phyloP scores from a whole-genome alignment of 2,797 vertebrate species.

The Danio albolineatus region DNA sequence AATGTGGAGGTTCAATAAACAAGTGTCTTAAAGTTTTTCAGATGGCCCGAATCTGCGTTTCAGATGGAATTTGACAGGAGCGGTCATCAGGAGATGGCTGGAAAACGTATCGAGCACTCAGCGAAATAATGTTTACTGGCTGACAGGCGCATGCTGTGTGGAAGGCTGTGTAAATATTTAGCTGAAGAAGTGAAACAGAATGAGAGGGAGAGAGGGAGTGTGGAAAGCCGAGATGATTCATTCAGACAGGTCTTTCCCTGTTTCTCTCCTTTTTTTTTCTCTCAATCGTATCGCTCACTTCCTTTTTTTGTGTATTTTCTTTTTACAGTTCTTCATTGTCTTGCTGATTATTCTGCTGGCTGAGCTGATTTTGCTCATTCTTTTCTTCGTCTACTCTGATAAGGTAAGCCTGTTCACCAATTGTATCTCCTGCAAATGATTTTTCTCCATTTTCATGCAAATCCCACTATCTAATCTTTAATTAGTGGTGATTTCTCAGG shows the following conservation, averaged over 20 bases:
- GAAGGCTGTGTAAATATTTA: conserved; percentile 70
- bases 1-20: conserved; percentile 59
- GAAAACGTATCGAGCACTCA: conserved; percentile 65
- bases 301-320: conserved; percentile 32
- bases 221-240: conserved; percentile 50
- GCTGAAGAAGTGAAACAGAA: conserved; percentile 50
- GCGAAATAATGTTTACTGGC: conserved; percentile 61
- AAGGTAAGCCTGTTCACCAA: conserved; percentile 83
- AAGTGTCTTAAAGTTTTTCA: conserved; percentile 58
- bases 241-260: conserved; percentile 36
- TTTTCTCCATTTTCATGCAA: conserved; percentile 12
- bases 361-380: conserved; percentile 94
- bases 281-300: conserved; percentile 14
- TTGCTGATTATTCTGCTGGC: conserved; percentile 94
- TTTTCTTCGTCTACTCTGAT: conserved; percentile 98
- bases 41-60: conserved; percentile 51
- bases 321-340: conserved; percentile 93
- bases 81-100: conserved; percentile 62
- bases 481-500: neutral
- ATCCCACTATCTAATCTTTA: neutral
- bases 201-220: conserved; percentile 32
- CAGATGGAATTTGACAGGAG: conserved; percentile 62
- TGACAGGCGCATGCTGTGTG: conserved; percentile 62
- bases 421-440: neutral
- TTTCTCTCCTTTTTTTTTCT: neutral